Evolutionary conservation across 2,888 invertebrate genomes (phyloP), one percentile per base, ranked within the genome.

Genomic region (Suillia variegata): DNA sequence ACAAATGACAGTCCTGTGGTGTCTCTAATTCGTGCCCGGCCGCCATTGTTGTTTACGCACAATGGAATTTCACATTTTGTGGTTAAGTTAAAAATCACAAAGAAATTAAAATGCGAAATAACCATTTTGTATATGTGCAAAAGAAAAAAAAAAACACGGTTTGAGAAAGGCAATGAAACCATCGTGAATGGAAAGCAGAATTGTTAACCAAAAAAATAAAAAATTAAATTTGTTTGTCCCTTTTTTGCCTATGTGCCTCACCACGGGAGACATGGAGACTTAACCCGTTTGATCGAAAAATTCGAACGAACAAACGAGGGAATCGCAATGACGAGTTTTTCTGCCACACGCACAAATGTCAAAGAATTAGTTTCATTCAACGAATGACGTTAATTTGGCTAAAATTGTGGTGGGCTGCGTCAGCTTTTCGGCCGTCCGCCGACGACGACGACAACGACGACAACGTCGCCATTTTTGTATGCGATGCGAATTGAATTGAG

Each of bases 361-460:
- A 17, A 45, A 13, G 55, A 47, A 55, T 56, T 56, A 50, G 38
- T 56, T 56, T 49, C n/a, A 34, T 38, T 50, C 56, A 50, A 50
- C 38, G 62, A 64, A 65, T 63, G 61, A 64, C 62, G 66, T 64
- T 67, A 64, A 65, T 65, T 67, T 66, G 48, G 60, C 58, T 61
- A 62, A 64, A 63, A 62, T 60, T 57, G 53, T 62, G 59, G 53
- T 62, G 59, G 31, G 45, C 45, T 21, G 22, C 24, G 45, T 45
- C 45, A 38, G 38, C 26, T 33, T n/a, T 10, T 21, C 21, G 21
- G 33, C 33, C 34, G n/a, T n/a, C n/a, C n/a, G n/a, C n/a, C n/a
- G n/a, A n/a, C n/a, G n/a, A n/a, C n/a, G n/a, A n/a, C n/a, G n/a
- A n/a, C n/a, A n/a, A n/a, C n/a, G n/a, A n/a, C n/a, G n/a, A n/a